Conservation (phyloP, 2,797 vertebrate species). For the Apogon hyalosoma region DNA sequence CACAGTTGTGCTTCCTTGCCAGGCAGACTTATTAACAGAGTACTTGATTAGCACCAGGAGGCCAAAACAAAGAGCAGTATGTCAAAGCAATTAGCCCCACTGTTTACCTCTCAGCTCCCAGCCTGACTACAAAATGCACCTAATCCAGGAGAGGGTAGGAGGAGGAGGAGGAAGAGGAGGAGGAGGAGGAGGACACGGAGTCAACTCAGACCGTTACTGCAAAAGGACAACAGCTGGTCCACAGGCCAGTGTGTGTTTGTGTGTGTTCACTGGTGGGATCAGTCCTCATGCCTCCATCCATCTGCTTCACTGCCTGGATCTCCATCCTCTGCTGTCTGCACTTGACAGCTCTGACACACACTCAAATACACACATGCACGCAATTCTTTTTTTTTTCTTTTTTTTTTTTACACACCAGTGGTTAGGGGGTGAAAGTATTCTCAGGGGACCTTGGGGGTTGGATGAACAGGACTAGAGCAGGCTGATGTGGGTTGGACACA, state of each 20-base stretch:
- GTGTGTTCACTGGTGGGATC: conserved; percentile 50
- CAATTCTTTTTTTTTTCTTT: neutral
- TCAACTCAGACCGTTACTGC: conserved; percentile 52
- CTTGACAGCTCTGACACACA: conserved; percentile 63
- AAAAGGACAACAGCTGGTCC: conserved; percentile 77
- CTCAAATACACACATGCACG: conserved; percentile 32
- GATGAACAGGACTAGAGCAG: conserved; percentile 70
- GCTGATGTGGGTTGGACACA: conserved; percentile 60
- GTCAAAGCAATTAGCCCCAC: conserved; percentile 85
- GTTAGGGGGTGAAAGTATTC: conserved; percentile 49
- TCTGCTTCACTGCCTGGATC: conserved; percentile 69
- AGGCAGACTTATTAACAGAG: conserved; percentile 76
- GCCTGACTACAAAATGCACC: conserved; percentile 69
- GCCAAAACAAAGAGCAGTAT: conserved; percentile 84
- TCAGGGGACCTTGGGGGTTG: conserved; percentile 58
- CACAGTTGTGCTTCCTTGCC: conserved; percentile 57
- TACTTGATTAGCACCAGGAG: conserved; percentile 82
- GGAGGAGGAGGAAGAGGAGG: conserved; percentile 13
- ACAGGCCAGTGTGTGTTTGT: conserved; percentile 46
- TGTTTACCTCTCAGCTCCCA: conserved; percentile 82
- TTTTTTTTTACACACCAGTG: conserved; percentile 56
- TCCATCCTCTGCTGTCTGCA: conserved; percentile 66
- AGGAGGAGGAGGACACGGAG: conserved; percentile 33
- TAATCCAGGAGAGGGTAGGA: conserved; percentile 63
- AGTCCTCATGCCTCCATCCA: conserved; percentile 63